Evolutionary conservation across 2,113 vertebrate species (phyloP).

Genomic region (Petroica traversi): DNA sequence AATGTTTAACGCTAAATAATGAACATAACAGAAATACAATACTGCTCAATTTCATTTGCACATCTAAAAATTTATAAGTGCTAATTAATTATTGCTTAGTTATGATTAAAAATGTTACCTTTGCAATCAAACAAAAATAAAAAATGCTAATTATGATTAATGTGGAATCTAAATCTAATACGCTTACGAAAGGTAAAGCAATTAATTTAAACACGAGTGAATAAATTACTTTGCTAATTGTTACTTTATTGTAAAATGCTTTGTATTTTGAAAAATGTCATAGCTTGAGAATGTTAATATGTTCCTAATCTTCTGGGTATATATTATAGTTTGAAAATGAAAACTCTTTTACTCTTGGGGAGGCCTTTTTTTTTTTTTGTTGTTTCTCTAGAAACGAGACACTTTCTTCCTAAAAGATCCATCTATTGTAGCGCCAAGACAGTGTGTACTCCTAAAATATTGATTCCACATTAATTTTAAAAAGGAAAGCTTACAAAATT

Average conservation of each 20-base stretch:
- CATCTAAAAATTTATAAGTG: not conserved
- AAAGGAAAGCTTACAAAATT: not conserved
- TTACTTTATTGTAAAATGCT: not conserved
- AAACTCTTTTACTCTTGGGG: not conserved
- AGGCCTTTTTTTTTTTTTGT: not conserved
- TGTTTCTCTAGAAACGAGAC: not conserved
- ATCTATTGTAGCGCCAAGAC: not conserved
- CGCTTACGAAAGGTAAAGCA: conserved; percentile 13
- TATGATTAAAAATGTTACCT: not conserved
- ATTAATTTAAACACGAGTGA: conserved; percentile 23
- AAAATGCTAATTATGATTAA: conserved; percentile 18
- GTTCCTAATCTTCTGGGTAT: not conserved
- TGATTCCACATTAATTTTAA: not conserved
- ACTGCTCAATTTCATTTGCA: not conserved
- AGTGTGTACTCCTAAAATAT: not conserved
- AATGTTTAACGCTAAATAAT: not conserved
- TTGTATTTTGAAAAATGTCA: conserved; percentile 1
- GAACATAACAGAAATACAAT: not conserved
- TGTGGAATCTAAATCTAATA: conserved; percentile 3
- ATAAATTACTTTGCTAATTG: conserved; percentile 3
- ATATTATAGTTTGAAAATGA: not conserved
- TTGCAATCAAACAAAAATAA: conserved; percentile 42
- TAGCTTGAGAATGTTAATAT: not conserved
- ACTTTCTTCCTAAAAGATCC: not conserved
- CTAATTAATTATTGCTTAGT: conserved; percentile 4